Conservation (phyloP, 2,113 vertebrate species). For the Alces alces region DNA sequence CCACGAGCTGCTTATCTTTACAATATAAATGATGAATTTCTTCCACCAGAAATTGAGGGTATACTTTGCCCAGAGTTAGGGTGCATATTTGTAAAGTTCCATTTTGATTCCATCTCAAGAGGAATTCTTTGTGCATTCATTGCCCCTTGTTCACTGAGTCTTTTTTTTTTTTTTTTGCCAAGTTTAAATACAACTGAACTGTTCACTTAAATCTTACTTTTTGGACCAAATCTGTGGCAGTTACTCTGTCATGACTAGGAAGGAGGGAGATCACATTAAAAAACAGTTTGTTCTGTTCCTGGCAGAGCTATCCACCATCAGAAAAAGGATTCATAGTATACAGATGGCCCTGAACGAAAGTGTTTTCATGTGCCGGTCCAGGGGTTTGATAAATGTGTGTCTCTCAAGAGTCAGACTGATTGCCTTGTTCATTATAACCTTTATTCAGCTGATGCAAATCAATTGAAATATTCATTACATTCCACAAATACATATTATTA, state of each 20-base stretch:
- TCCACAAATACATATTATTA: not conserved
- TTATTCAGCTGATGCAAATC: not conserved
- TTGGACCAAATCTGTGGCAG: constrained; percentile 27
- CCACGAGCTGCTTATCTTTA: not conserved
- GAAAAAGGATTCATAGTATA: constrained; percentile 25
- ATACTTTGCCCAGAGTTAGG: not conserved
- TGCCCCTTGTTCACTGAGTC: not conserved
- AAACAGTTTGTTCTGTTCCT: constrained; percentile 60
- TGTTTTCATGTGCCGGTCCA: not conserved
- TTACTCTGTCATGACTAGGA: constrained; percentile 42
- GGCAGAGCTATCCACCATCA: not conserved
- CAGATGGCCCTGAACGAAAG: constrained; percentile 47
- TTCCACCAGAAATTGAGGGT: not conserved
- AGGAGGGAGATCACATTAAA: constrained; percentile 22
- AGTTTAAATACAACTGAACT: constrained; percentile 42
- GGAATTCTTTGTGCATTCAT: constrained; percentile 9
- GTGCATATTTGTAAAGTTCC: constrained; percentile 20
- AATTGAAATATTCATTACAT: not conserved
- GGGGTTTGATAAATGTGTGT: constrained; percentile 40
- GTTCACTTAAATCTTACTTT: constrained; percentile 52
- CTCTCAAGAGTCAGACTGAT: constrained; percentile 51
- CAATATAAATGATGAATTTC: not conserved
- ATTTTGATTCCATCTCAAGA: not conserved
- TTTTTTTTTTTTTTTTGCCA: not conserved
- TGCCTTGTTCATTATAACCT: constrained; percentile 49